A percentile compares a stretch with the other conserved stretches of the same genome.
phyloP scores from a whole-genome alignment of 1,140 invertebrate species.

The Diuraphis noxia region DNA sequence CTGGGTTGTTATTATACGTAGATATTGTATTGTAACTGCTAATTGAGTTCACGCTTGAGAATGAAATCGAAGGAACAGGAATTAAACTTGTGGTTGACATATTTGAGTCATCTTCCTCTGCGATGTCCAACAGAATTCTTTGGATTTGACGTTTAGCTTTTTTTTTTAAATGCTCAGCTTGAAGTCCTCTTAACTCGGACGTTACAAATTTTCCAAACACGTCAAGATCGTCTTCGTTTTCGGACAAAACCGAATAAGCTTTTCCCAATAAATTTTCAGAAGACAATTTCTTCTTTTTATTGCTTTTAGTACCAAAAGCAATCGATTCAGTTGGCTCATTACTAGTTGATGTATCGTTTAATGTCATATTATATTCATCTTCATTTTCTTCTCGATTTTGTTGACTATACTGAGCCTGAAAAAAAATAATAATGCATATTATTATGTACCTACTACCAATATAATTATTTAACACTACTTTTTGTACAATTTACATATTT shows the following conservation, averaged over 20 bases:
- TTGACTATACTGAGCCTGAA: background rate
- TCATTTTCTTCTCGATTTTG: background rate
- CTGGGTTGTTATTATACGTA: background rate
- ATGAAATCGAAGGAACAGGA: background rate
- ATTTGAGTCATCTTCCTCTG: background rate
- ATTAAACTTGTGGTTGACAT: background rate
- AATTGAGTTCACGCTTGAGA: background rate
- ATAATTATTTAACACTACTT: slow-evolving; percentile 2
- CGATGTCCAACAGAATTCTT: background rate
- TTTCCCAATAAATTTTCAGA: background rate
- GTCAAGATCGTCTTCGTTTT: background rate
- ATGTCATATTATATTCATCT: background rate
- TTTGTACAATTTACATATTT: background rate
- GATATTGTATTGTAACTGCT: background rate
- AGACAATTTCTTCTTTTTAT: background rate
- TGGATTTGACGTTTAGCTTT: background rate
- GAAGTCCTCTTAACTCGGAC: background rate
- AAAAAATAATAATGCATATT: slow-evolving; percentile 7
- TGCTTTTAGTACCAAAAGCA: background rate
- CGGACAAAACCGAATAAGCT: background rate
- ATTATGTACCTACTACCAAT: background rate
- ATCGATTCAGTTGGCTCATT: background rate
- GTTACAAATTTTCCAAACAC: slow-evolving; percentile 1
- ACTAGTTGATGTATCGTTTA: background rate
- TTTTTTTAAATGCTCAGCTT: background rate